Evolutionary conservation across 2,888 invertebrate genomes (phyloP).

Genomic region (Atethmia centrago): DNA sequence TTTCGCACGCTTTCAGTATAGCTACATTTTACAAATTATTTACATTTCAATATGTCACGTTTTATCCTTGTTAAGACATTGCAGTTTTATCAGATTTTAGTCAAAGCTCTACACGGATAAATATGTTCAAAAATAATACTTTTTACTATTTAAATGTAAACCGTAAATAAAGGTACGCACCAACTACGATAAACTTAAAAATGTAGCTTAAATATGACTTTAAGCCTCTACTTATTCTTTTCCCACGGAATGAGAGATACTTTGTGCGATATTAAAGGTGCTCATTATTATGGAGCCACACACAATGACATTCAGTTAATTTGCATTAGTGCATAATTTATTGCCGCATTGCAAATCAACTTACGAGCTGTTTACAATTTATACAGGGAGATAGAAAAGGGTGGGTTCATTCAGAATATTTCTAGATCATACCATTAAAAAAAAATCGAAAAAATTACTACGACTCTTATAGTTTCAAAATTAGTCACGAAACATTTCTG

Average conservation of each 20-base stretch:
- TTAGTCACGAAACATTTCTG: constrained; percentile 56
- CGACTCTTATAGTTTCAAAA: constrained; percentile 15
- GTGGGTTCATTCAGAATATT: not conserved
- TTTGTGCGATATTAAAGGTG: constrained; percentile 32
- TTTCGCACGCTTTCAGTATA: constrained; percentile 29
- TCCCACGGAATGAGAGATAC: constrained; percentile 44
- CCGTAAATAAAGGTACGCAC: not conserved
- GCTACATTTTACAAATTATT: not conserved
- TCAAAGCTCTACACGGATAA: not conserved
- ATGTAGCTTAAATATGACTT: constrained; percentile 4
- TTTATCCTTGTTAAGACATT: not conserved
- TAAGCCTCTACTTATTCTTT: constrained; percentile 10
- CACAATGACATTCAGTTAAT: constrained; percentile 40
- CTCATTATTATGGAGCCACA: constrained; percentile 45
- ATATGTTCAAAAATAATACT: not conserved
- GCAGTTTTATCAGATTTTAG: not conserved
- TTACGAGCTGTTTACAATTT: constrained; percentile 31
- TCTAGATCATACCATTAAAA: not conserved
- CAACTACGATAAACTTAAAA: not conserved
- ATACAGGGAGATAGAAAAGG: not conserved
- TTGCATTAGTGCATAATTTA: constrained; percentile 54
- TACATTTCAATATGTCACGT: not conserved
- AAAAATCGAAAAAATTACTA: not conserved
- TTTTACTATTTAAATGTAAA: not conserved
- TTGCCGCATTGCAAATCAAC: constrained; percentile 50